These are phyloP conservation scores for Geococcyx californianus DNA, from an alignment of 2,113 vertebrate species.

Conservation along the genomic window DNA sequence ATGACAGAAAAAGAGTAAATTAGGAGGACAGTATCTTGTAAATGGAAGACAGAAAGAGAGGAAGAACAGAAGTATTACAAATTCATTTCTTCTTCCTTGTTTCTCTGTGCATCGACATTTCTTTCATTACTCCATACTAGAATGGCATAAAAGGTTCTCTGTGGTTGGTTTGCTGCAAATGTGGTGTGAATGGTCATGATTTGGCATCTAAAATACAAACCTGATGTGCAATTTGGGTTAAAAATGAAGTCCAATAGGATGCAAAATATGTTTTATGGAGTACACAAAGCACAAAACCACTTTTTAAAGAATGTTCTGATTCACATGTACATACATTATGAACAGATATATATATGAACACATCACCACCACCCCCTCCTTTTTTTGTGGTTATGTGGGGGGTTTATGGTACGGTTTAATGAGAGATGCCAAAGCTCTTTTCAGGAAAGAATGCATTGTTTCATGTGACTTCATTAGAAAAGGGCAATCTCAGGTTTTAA, in stretches of 20 bases:
- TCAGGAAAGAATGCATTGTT: background rate
- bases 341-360: background rate
- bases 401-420: fast-evolving
- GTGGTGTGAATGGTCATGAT: background rate
- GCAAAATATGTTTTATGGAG: background rate
- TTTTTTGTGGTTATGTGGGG: too few species aligned
- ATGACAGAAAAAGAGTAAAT: background rate
- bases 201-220: background rate
- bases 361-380: too few species aligned
- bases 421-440: background rate
- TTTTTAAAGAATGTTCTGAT: background rate
- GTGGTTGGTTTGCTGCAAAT: background rate
- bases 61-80: background rate
- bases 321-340: background rate
- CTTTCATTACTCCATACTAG: background rate
- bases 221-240: background rate
- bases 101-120: fast-evolving
- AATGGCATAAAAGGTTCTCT: background rate
- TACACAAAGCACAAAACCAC: background rate
- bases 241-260: background rate
- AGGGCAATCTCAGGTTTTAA: background rate
- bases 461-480: background rate
- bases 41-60: background rate
- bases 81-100: background rate
- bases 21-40: background rate